Evolutionary conservation across 2,113 vertebrate genomes (phyloP), one percentile per base, ranked within the genome.

Genomic region (Cyprinodon brontotheroides): DNA sequence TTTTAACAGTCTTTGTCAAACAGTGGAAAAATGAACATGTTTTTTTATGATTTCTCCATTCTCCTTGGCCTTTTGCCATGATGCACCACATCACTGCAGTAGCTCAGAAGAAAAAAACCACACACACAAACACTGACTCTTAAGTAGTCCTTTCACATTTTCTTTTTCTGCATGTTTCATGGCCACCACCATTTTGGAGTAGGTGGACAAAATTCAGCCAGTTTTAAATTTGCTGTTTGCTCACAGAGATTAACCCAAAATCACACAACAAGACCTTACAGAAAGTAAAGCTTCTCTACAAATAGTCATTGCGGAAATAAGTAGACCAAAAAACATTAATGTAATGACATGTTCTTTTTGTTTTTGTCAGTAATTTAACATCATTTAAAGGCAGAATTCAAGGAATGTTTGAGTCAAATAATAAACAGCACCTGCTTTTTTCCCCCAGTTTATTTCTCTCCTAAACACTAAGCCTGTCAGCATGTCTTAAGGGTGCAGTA

Each of bases 51-150:
- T 74, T n/a, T 29, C 43, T 72, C n/a, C 41, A 20, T 4, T 48
- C 59, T 71, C 36, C 70, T 65, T 74, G 72, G 48, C 45, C 39
- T 10, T 65, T 65, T 74, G 48, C 50, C 47, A 62, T 48, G 36
- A 41, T 57, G 62, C 62, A 74, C 62, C n/a, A 53, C 29, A 47
- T 40, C 14, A 43, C 20, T 69, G 50, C 50, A 59, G 50, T n/a
- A 40, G 38, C 37, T 38, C 38, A 59, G 48, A 40, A 43, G 53
- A n/a, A 57, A 41, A 70, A 41, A 59, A 6, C 11, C 29, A 48
- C 47, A 50, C 15, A 53, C 15, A 53, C 17, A 57, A 39, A 59
- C 47, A 68, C 20, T n/a, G 2, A 22, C 53, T 59, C 38, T 39
- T 43, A 70, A 70, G 37, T 41, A 5, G 11, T 40, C 40, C 38